Conservation (phyloP, 2,888 invertebrate genomes). For the Trachelus stipa region DNA sequence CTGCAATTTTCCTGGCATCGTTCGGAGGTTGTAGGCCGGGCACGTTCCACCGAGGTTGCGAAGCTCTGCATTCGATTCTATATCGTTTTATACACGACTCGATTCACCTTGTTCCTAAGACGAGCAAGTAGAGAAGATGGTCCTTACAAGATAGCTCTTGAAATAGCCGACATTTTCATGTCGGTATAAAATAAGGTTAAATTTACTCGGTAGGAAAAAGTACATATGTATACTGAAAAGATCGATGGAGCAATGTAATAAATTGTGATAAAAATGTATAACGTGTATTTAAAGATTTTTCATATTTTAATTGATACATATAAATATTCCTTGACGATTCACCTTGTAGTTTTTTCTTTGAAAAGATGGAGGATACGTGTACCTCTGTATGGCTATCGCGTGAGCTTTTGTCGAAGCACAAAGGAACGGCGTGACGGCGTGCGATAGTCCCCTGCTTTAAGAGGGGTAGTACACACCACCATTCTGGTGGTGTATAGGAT, state of each 20-base stretch:
- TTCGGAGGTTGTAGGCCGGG: constrained; percentile 43
- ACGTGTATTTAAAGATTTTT: background rate
- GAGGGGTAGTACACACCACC: constrained; percentile 30
- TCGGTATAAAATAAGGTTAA: background rate
- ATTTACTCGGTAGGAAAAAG: no score
- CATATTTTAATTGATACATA: background rate
- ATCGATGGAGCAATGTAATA: background rate
- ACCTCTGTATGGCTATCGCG: constrained; percentile 10
- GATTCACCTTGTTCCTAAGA: background rate
- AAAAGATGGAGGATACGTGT: background rate
- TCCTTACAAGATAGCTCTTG: background rate
- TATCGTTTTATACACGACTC: background rate
- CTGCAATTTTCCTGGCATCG: constrained; percentile 42
- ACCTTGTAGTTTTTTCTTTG: background rate
- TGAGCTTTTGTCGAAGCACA: constrained; percentile 57
- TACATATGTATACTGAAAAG: background rate
- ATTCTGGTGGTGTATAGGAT: constrained; percentile 25
- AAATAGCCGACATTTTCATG: background rate
- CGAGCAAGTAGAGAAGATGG: background rate
- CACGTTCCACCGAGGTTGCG: constrained; percentile 51
- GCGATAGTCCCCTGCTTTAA: constrained; percentile 49
- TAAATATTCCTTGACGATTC: background rate
- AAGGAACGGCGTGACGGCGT: constrained; percentile 57
- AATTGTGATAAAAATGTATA: background rate
- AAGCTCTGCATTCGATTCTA: constrained; percentile 46